Base-by-base conservation (phyloP, 2,113 vertebrate species). In the Riparia riparia region DNA sequence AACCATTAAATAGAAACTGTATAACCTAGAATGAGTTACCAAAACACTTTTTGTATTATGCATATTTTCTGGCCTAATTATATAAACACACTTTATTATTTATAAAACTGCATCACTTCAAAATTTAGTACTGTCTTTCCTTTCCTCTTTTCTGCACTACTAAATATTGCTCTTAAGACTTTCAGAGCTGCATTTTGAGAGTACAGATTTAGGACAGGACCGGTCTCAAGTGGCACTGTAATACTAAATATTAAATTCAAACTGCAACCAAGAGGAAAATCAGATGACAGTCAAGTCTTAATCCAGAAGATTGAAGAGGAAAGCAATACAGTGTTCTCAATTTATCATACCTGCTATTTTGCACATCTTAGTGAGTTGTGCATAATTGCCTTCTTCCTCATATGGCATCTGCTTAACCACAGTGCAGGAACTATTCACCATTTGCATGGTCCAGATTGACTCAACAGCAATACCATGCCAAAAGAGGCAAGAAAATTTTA, bases 191-290 rank as follows among this genome's bases (percentile, higher is more conserved):
- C 60, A 12, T 91, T 82, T 94, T 85, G 74, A 95, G 81, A 69
- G 34, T 93, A 56, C 56, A 73, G 81, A 96, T 97, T 94, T 91
- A 96, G 88, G 83, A 80, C 82, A 93, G 71, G 63, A 70, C 56
- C 68, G 39, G 50, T 97, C 92, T 95, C 89, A 91, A 96, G 61
- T 94, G 89, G 42, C 73, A 79, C 83, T 83, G 24, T 93, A 95
- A 86, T 71, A 91, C 96, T 96, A 96, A 97, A 96, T 97, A 97
- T 97, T 97, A 95, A 98, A 82, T 96, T 87, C 86, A 95, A 95
- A 90, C 58, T 89, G 76, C 68, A 93, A 60, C 95, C 79, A 93
- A 94, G 80, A 84, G 74, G 53, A 95, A 95, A 97, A 93, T 95
- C 39, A 58, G n/a, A 78, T 81, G 64, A 72, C 86, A 94, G 72